These are phyloP conservation scores for Alectura lathami DNA, from an alignment of 2,113 vertebrate species.

Conservation along the genomic window DNA sequence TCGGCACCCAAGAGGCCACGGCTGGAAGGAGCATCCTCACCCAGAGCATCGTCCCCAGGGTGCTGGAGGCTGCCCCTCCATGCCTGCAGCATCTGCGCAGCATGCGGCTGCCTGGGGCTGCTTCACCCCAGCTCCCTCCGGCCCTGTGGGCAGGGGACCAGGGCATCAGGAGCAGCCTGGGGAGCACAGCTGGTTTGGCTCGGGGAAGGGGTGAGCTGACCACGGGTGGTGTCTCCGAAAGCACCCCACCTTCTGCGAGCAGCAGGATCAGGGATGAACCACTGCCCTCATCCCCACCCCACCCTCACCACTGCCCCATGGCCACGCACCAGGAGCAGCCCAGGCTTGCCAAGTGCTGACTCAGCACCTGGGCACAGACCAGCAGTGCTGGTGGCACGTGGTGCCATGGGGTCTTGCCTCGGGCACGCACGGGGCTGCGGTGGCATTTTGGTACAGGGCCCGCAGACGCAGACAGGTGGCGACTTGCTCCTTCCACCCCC, in stretches of 20 bases:
- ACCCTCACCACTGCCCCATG: background rate
- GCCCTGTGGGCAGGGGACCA: rapidly evolving
- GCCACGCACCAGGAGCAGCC: rapidly evolving
- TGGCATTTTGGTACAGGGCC: background rate
- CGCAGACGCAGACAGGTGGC: background rate
- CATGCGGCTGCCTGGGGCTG: background rate
- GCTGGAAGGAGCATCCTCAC: background rate
- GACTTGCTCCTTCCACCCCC: background rate
- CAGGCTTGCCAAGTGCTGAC: background rate
- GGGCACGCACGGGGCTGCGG: rapidly evolving
- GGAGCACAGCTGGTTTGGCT: background rate
- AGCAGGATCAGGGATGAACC: background rate
- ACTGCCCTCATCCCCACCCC: background rate
- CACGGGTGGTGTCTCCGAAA: background rate
- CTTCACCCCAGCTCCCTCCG: background rate
- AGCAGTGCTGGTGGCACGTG: rapidly evolving
- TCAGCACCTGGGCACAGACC: background rate
- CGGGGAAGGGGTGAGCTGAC: background rate
- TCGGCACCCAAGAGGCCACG: background rate
- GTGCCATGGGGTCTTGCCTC: background rate
- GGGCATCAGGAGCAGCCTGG: rapidly evolving
- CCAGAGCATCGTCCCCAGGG: background rate
- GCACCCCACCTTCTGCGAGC: background rate
- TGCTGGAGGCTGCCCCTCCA: background rate
- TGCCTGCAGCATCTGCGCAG: rapidly evolving